Evolutionary conservation across 53 echinoderm and acorn worm species (phyloP), one percentile per base, ranked within the genome.

Genomic region (Holothuria leucospilota): DNA sequence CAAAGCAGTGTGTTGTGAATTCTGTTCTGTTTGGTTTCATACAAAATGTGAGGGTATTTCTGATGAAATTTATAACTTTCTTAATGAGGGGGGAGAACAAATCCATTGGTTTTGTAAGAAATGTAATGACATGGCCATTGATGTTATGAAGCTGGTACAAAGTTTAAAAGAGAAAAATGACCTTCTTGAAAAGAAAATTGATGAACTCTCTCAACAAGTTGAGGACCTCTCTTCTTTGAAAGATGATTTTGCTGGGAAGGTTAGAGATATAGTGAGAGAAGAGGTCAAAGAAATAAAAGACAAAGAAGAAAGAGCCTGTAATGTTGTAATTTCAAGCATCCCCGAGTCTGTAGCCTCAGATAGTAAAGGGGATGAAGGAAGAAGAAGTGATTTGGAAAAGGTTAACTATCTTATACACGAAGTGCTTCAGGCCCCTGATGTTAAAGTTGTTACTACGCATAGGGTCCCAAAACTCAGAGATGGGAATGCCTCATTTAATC

Each of bases 11-110:
- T 49, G 10, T 49, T 49, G 49, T 49, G 49, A 49, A 71, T 71
- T 4, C 29, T 28, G 71, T 38, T 27, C 29, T 71, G 29, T 20
- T 8, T 29, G 71, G 29, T 71, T 71, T 38, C 39, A 71, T 9
- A 9, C 71, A 25, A 71, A 28, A 28, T 71, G 71, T 71, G 71
- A 71, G 29, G 71, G 71, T 71, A 30, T 71, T 20, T 75, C 75
- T 41, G 75, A 75, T 49, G 75, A 75, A 51, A 3, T 42, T 1
- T 42, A 75, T 75, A 49, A 40, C 30, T 20, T 49, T 25, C 49
- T 75, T 2, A 75, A 49, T 49, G 23, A 3, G 64, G 28, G 64
- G 23, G 64, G 28, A 34, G 64, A 64, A 25, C 23, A 28, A 64
- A 64, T 9, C 20, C 64, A 64, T 9, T 64, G 64, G 64, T 23